Evolutionary conservation across 2,797 vertebrate genomes (phyloP), one percentile per base, ranked within the genome.

Genomic region (Vireo griseus): DNA sequence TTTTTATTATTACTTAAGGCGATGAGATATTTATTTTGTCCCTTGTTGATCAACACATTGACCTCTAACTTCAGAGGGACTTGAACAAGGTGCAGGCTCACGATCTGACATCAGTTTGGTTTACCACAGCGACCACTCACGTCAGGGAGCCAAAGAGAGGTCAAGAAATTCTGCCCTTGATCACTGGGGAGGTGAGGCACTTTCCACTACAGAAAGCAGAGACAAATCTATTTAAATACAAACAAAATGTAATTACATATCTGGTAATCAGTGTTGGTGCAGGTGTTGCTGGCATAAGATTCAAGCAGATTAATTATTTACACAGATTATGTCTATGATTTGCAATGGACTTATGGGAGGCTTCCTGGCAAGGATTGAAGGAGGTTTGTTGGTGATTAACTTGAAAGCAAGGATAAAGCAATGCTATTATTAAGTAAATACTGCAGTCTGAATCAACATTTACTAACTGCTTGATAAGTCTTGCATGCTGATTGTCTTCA

Each of bases 401-500:
- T 96, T 97, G 92, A 96, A 97, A 97, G 80, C 75, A 96, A 96
- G 90, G 92, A 95, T 92, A 97, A 97, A 96, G 78, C 68, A 86
- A 95, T 85, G 71, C 69, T 90, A 75, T 93, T 93, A 82, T 90
- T 92, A 96, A 96, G 77, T 83, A 95, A 92, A 93, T 62, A 82
- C 33, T 63, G 69, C 35, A 67, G 50, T 95, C 83, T 86, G 73
- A 97, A 88, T 91, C 61, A 95, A 93, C 76, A 79, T 95, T 96
- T 96, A 71, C 76, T 79, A 82, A 87, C 47, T 77, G 73, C 90
- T 91, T 68, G 89, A 42, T 78, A 93, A 92, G 28, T 47, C 59
- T 75, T 69, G 63, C 58, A 48, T 62, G 40, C 52, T 68, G 82
- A 94, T 55, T 63, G 58, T 28, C 76, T 77, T 92, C 92, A 59